Evolutionary conservation across 1,140 invertebrate species (phyloP).

Genomic region (Leptopilina boulardi): DNA sequence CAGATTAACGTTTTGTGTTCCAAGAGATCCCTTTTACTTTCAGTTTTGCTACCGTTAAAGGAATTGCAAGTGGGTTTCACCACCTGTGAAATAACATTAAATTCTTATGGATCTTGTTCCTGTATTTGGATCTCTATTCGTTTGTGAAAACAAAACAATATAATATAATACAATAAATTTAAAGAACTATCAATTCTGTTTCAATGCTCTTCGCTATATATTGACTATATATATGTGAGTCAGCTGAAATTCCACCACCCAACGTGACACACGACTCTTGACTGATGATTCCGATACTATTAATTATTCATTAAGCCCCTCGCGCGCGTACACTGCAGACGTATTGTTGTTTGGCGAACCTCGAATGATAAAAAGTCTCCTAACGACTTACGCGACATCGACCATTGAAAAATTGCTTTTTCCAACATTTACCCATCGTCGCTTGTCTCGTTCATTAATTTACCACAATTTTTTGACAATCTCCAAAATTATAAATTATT

Average conservation of each 20-base stretch:
- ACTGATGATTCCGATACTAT: slow-evolving; percentile 57
- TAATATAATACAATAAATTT: slow-evolving; percentile 53
- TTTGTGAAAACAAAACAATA: slow-evolving; percentile 42
- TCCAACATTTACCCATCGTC: background rate
- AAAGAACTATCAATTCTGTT: slow-evolving; percentile 61
- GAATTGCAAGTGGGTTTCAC: background rate
- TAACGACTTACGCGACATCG: background rate
- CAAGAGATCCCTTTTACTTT: background rate
- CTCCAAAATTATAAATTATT: background rate
- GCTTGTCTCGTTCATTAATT: background rate
- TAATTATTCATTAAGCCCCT: slow-evolving; percentile 60
- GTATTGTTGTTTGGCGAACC: slow-evolving; percentile 41
- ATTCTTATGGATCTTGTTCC: slow-evolving; percentile 6
- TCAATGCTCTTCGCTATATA: too few species aligned
- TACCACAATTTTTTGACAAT: too few species aligned
- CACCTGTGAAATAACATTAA: slow-evolving; percentile 1
- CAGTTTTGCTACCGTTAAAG: background rate
- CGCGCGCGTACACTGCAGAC: slow-evolving; percentile 44
- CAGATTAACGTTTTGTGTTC: background rate
- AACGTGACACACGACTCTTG: slow-evolving; percentile 54
- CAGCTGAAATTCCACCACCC: slow-evolving; percentile 54
- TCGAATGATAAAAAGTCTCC: background rate
- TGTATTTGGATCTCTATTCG: background rate
- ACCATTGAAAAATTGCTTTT: slow-evolving; percentile 1
- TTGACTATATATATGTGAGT: slow-evolving; percentile 41